These are phyloP conservation scores for Chaenogobius annularis DNA, from an alignment of 2,113 vertebrate genomes.

Conservation along the genomic window DNA sequence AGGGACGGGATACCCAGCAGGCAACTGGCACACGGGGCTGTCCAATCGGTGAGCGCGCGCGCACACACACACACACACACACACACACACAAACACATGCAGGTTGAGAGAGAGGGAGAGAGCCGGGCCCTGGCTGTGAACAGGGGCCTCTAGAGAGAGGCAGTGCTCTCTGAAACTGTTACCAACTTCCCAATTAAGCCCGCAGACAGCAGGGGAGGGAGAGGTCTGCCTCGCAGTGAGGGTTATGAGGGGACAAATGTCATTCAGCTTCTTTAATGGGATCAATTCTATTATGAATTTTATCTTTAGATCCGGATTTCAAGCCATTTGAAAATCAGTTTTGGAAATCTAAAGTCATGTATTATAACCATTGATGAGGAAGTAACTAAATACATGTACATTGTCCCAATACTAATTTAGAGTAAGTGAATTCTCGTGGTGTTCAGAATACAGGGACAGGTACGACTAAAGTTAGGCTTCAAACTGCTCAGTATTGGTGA, in stretches of 20 bases:
- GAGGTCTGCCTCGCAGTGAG: not conserved
- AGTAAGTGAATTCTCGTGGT: too few relatives aligned
- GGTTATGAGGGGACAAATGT: not conserved
- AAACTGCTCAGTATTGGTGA: too few relatives aligned
- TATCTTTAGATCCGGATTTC: not conserved
- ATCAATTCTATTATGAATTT: not conserved
- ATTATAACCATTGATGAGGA: too few relatives aligned
- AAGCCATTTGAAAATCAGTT: not conserved
- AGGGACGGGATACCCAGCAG: slow-evolving; percentile 69
- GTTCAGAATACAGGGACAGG: too few relatives aligned
- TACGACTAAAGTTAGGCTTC: too few relatives aligned
- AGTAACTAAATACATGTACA: too few relatives aligned
- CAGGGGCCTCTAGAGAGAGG: slow-evolving; percentile 62
- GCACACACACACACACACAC: too few relatives aligned
- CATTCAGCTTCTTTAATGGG: not conserved
- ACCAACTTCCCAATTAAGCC: slow-evolving; percentile 76
- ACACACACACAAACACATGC: slow-evolving; percentile 4
- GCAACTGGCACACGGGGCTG: slow-evolving; percentile 78
- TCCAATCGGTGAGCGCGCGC: slow-evolving; percentile 82
- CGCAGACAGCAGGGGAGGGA: slow-evolving; percentile 28
- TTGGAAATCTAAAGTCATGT: not conserved
- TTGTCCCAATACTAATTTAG: too few relatives aligned
- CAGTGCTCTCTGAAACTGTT: slow-evolving; percentile 71
- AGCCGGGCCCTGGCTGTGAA: slow-evolving; percentile 54
- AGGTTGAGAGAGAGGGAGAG: slow-evolving; percentile 18